Conservation (phyloP, 2,797 vertebrate genomes). For the Cuculus canorus region DNA sequence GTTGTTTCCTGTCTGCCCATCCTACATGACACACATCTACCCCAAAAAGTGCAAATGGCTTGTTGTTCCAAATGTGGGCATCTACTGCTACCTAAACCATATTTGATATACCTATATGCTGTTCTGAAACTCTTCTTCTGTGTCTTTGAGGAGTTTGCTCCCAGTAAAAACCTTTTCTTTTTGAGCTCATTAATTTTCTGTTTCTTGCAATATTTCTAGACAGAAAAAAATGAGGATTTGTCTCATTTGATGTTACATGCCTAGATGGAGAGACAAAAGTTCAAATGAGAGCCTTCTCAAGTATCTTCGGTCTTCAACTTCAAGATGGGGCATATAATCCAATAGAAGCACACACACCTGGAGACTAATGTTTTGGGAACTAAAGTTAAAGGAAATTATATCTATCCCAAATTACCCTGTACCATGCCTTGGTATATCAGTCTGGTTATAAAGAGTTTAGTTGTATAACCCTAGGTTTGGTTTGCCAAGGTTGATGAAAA, state of each 20-base stretch:
- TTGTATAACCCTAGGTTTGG: not conserved
- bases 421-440: not conserved
- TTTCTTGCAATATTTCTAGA: not conserved
- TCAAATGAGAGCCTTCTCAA: not conserved
- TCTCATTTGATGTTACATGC: not conserved
- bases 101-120: not conserved
- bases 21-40: not conserved
- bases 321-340: not conserved
- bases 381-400: not conserved
- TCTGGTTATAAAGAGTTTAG: not conserved
- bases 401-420: not conserved
- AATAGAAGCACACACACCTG: not conserved
- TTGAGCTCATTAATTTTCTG: not conserved
- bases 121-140: not conserved
- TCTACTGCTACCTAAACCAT: not conserved
- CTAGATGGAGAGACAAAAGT: not conserved
- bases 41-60: not conserved
- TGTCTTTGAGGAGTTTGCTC: not conserved
- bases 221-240: not conserved
- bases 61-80: not conserved
- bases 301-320: not conserved
- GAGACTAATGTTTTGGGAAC: not conserved
- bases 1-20: not conserved
- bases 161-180: not conserved
- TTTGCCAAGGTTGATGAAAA: not conserved